These are phyloP conservation scores for Brachyhypopomus occidentalis DNA, from an alignment of 2,113 vertebrate genomes.

Conservation along the genomic window DNA sequence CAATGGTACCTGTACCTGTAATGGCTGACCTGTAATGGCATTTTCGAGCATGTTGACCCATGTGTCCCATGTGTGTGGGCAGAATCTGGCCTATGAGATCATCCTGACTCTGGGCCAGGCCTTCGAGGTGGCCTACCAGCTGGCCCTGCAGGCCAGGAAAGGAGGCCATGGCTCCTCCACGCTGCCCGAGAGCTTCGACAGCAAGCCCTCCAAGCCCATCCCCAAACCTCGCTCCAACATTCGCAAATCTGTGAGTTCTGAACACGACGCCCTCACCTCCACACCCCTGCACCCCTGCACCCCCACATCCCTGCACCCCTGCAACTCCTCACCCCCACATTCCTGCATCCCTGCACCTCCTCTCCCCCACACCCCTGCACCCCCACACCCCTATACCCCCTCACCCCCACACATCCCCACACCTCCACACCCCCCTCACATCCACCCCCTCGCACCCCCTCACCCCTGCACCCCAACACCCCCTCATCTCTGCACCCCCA, in stretches of 20 bases:
- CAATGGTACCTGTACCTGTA: background rate
- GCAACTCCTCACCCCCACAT: background rate
- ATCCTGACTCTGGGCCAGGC: constrained; percentile 98
- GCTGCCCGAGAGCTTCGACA: constrained; percentile 97
- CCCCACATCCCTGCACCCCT: background rate
- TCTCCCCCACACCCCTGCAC: background rate
- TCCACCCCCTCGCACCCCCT: too few species aligned
- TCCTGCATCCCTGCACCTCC: background rate
- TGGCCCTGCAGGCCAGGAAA: constrained; percentile 96
- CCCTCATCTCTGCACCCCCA: too few species aligned
- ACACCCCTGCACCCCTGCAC: too few species aligned
- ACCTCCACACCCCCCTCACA: too few species aligned
- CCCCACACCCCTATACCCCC: too few species aligned
- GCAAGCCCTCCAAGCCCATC: constrained; percentile 95
- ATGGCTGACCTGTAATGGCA: background rate
- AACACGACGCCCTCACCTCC: constrained; percentile 2
- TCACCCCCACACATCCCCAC: too few species aligned
- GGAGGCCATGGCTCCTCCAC: constrained; percentile 93
- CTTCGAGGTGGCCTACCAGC: constrained; percentile 98
- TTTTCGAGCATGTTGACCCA: background rate
- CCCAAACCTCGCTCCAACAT: constrained; percentile 98
- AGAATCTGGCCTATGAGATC: constrained; percentile 99
- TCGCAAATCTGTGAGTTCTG: constrained; percentile 92
- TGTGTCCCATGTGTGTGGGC: constrained; percentile 36
- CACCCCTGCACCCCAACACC: too few species aligned